Evolutionary conservation across 1,140 invertebrate species (phyloP).

Genomic region (Dinoponera quadriceps): DNA sequence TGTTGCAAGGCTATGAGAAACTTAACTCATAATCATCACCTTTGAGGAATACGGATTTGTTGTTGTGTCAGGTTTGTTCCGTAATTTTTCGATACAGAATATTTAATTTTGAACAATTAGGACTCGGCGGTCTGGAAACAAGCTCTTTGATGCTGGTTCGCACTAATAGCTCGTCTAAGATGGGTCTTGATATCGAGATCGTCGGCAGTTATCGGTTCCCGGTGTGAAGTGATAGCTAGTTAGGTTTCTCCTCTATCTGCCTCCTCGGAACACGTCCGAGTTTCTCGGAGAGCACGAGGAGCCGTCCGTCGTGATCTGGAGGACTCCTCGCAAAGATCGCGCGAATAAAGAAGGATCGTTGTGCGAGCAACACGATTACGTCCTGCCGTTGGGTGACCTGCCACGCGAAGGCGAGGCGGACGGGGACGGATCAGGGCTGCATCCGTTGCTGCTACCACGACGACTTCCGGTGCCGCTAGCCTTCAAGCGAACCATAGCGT

Average conservation of each 20-base stretch:
- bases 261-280: constrained; percentile 6
- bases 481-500: constrained; percentile 91
- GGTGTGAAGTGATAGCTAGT: constrained; percentile 33
- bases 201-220: constrained; percentile 47
- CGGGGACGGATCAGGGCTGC: constrained; percentile 86
- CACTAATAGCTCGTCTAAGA: neutral
- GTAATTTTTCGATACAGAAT: no score
- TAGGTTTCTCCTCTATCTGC: neutral
- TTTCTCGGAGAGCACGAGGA: neutral
- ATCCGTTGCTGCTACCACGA: constrained; percentile 83
- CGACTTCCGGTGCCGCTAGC: constrained; percentile 85
- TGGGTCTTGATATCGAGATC: constrained; percentile 45
- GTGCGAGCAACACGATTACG: constrained; percentile 69
- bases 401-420: constrained; percentile 87
- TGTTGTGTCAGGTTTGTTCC: no score
- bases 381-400: constrained; percentile 81
- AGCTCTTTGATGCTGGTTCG: no score
- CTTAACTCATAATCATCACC: no score
- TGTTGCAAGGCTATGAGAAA: no score
- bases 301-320: neutral
- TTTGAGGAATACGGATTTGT: no score
- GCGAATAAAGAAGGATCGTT: constrained; percentile 35
- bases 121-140: no score
- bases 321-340: constrained; percentile 17
- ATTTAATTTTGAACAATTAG: no score